Conservation (phyloP, 2,888 invertebrate species). For the Pachycephus smyrnensis region DNA sequence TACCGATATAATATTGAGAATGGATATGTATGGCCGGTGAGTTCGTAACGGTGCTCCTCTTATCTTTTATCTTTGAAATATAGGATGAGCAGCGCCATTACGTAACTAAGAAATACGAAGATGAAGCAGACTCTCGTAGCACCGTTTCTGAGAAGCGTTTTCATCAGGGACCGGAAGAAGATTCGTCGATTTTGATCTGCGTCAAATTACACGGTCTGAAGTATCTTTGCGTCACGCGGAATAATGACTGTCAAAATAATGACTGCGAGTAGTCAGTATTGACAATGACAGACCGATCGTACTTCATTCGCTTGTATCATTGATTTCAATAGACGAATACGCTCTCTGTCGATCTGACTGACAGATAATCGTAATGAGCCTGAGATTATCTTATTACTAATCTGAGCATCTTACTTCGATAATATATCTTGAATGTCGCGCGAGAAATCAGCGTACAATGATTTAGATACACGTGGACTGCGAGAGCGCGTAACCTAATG, state of each 20-base stretch:
- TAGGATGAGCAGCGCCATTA: neutral
- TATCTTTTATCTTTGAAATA: neutral
- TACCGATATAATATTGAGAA: slow-evolving; percentile 15
- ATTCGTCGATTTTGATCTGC: neutral
- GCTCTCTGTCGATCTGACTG: neutral
- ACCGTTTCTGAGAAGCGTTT: neutral
- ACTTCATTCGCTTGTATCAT: neutral
- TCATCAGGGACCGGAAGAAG: neutral
- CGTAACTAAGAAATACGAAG: neutral
- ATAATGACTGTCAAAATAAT: neutral
- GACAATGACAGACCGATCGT: neutral
- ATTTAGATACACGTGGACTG: neutral
- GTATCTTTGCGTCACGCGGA: neutral
- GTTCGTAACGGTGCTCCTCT: neutral
- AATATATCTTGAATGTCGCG: neutral
- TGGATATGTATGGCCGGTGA: slow-evolving; percentile 19
- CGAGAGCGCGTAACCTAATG: slow-evolving; percentile 44
- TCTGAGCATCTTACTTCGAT: neutral
- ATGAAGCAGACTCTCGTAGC: neutral
- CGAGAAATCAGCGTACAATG: neutral
- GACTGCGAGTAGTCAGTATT: neutral
- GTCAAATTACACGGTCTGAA: neutral
- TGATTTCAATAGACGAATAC: neutral
- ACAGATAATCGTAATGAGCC: neutral
- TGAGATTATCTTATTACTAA: neutral